A percentile compares a stretch with the other conserved stretches of the same genome.
Conservation (phyloP, 1,140 invertebrate species). For the Drosophila ananassae region DNA sequence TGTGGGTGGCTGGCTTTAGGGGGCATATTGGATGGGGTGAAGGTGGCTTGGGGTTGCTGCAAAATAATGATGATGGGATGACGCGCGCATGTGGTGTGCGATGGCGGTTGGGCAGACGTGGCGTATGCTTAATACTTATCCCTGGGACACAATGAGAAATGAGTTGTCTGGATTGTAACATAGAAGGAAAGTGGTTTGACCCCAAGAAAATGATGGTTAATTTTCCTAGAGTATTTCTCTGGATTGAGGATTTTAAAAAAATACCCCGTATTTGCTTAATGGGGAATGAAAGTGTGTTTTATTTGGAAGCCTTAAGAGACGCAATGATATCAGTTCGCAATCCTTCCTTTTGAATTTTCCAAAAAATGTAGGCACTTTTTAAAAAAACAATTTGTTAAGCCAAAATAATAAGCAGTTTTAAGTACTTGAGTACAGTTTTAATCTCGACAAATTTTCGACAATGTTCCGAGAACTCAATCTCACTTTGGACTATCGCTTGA, state of each 20-base stretch:
- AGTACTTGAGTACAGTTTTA: neutral
- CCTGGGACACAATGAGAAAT: conserved; percentile 36
- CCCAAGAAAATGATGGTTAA: neutral
- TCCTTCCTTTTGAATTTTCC: too few species aligned
- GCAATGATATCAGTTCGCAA: too few species aligned
- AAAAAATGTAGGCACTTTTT: neutral
- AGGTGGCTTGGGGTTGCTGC: neutral
- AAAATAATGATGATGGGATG: conserved; percentile 18
- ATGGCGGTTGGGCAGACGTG: conserved; percentile 8
- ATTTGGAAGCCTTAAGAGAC: neutral
- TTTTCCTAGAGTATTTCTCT: neutral
- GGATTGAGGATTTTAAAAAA: neutral
- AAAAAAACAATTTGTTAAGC: neutral
- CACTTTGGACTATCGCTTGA: conserved; percentile 1
- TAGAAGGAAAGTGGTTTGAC: neutral
- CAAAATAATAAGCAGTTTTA: neutral
- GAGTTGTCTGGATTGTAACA: neutral
- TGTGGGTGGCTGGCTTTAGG: conserved; percentile 3
- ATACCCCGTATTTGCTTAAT: neutral
- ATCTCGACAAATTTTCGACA: neutral
- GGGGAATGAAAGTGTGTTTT: too few species aligned
- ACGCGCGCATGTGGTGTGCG: conserved; percentile 17
- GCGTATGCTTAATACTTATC: conserved; percentile 9
- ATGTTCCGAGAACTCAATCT: neutral
- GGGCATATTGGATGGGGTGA: neutral